Evolutionary conservation across 2,888 invertebrate species (phyloP).

Genomic region (Suillia variegata): DNA sequence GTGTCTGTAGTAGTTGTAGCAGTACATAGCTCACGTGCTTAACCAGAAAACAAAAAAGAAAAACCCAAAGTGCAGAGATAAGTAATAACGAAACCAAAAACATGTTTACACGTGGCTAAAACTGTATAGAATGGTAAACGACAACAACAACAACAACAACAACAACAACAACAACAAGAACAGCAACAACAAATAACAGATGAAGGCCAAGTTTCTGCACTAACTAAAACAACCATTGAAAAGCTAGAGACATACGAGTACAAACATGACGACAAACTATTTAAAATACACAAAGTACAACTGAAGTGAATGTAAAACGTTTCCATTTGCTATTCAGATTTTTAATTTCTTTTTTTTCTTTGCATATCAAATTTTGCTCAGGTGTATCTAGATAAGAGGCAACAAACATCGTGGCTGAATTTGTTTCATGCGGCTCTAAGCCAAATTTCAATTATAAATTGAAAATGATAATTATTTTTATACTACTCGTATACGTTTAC

Average conservation of each 20-base stretch:
- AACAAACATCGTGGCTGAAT: neutral
- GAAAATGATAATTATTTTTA: too few relatives aligned
- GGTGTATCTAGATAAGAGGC: neutral
- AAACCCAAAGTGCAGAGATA: too few relatives aligned
- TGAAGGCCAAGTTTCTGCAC: too few relatives aligned
- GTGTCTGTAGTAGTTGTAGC: too few relatives aligned
- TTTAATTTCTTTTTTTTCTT: conserved; percentile 35
- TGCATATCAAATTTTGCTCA: conserved; percentile 41
- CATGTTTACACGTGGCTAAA: neutral
- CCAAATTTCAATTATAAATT: too few relatives aligned
- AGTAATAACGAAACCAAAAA: neutral
- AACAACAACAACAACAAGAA: neutral
- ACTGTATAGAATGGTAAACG: neutral
- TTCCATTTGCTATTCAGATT: too few relatives aligned
- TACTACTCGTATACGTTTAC: too few relatives aligned
- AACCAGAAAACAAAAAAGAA: too few relatives aligned
- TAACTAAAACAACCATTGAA: neutral
- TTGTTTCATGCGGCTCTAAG: too few relatives aligned
- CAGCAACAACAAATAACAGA: too few relatives aligned
- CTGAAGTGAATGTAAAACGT: conserved; percentile 53
- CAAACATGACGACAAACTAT: neutral
- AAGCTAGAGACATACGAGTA: neutral
- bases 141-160: neutral
- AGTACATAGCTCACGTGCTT: too few relatives aligned
- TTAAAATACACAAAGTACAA: conserved; percentile 34